Evolutionary conservation across 2,113 vertebrate species (phyloP), one percentile per base, ranked within the genome.

Genomic region (Gnathonemus echidnorhynchus): DNA sequence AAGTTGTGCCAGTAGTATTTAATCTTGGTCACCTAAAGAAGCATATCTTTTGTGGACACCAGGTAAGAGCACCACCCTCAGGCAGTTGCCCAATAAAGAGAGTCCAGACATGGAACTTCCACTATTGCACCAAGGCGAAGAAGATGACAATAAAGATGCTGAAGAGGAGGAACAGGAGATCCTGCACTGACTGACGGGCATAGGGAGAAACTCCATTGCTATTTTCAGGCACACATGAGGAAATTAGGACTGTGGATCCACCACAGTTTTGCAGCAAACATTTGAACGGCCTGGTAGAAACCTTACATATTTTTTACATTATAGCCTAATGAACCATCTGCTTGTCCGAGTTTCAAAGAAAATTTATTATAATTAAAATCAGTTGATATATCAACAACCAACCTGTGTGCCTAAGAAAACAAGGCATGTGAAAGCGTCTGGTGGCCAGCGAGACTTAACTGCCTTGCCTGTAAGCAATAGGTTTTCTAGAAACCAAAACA

Each of bases 51-150:
- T 91, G 48, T 17, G 45, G 48, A 50, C 90, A 86, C 27, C 92
- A 96, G 96, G 93, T 89, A 96, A 94, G 85, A 90, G 89, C 2
- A 89, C 88, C 0, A 92, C 93, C 15, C 5, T 94, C 83, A 95
- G 96, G 77, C 93, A 94, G 46, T 91, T 95, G 49, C 94, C 92
- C 92, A 95, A 90, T 9, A 90, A 93, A 50, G 95, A 93, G 90
- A 94, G 95, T 88, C 93, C 95, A 0, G 97, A 98, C 92, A 94
- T 97, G 45, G 97, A 97, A 94, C 92, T 99, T 80, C 96, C 97
- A 7, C 95, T 99, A 27, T 94, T 87, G 91, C 94, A 89, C 7
- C 39, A 92, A 49, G 94, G 92, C n/a, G 92, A 21, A 0, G 94
- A 93, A 3, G 93, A 94, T 0, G 93, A 93, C 0, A 93, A 94